phyloP scores from a whole-genome alignment of 2,888 invertebrate species.

The Dolichomitus sp. region DNA sequence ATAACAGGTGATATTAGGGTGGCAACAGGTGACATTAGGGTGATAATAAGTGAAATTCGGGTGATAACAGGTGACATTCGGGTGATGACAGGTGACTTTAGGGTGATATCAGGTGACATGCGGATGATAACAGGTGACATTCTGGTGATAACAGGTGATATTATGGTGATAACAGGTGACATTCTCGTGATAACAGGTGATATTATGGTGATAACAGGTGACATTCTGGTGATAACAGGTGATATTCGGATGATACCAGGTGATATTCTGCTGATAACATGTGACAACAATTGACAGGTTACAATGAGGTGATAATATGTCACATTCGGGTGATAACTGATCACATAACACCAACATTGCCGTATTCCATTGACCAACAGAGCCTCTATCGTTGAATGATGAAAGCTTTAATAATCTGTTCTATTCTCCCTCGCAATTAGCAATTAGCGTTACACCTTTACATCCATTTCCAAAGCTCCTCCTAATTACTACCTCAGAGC shows the following conservation, averaged over 20 bases:
- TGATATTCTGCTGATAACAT: background rate
- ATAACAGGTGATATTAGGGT: no score
- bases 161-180: background rate
- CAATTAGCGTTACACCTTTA: background rate
- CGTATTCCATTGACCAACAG: background rate
- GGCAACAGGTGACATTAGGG: background rate
- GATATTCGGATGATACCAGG: background rate
- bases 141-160: no score
- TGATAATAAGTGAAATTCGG: background rate
- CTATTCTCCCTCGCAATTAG: background rate
- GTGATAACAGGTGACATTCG: background rate
- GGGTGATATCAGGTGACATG: no score
- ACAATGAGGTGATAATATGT: background rate
- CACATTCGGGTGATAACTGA: background rate
- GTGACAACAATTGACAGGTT: background rate
- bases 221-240: background rate
- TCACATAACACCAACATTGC: background rate
- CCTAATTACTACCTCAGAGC: background rate
- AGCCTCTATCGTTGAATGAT: background rate
- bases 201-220: background rate
- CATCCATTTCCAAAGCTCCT: background rate
- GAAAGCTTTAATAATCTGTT: conserved; percentile 18
- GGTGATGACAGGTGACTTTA: background rate
- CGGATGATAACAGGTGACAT: no score
- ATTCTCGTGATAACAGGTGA: background rate